Conservation (phyloP, 2,888 invertebrate genomes). For the Chloroclysta siterata region DNA sequence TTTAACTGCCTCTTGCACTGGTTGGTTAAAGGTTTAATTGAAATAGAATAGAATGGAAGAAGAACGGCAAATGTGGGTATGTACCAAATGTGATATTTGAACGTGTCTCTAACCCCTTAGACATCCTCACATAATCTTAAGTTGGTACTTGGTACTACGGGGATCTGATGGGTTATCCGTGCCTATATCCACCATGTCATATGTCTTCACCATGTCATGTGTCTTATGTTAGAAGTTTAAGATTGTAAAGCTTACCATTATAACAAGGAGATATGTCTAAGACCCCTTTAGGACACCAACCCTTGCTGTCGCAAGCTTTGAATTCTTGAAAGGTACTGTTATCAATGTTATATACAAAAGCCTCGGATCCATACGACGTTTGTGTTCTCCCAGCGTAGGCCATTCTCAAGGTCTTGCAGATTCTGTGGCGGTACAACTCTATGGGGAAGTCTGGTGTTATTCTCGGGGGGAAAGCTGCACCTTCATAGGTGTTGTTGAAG, state of each 20-base stretch:
- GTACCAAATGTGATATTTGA: too few relatives aligned
- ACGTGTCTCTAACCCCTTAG: too few relatives aligned
- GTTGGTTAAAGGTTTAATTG: too few relatives aligned
- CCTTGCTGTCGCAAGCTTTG: constrained; percentile 43
- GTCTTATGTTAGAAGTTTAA: too few relatives aligned
- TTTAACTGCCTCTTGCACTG: too few relatives aligned
- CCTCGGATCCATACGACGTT: constrained; percentile 34
- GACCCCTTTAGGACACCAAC: constrained; percentile 83
- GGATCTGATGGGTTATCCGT: too few relatives aligned
- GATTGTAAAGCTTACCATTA: constrained; percentile 57
- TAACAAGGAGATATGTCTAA: constrained; percentile 88
- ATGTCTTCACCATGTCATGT: too few relatives aligned
- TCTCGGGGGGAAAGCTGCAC: constrained; percentile 87
- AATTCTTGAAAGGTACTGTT: constrained; percentile 29
- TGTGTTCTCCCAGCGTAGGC: constrained; percentile 22
- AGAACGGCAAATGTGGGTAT: too few relatives aligned
- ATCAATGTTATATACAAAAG: constrained; percentile 31
- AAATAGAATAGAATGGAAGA: too few relatives aligned
- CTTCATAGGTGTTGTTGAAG: constrained; percentile 89
- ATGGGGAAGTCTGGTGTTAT: constrained; percentile 81
- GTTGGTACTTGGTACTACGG: too few relatives aligned
- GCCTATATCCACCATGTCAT: too few relatives aligned
- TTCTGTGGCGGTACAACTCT: constrained; percentile 88
- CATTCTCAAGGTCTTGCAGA: constrained; percentile 79
- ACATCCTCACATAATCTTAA: too few relatives aligned